These are phyloP conservation scores for Heterochromis multidens DNA, from an alignment of 2,113 vertebrate species.

Conservation along the genomic window DNA sequence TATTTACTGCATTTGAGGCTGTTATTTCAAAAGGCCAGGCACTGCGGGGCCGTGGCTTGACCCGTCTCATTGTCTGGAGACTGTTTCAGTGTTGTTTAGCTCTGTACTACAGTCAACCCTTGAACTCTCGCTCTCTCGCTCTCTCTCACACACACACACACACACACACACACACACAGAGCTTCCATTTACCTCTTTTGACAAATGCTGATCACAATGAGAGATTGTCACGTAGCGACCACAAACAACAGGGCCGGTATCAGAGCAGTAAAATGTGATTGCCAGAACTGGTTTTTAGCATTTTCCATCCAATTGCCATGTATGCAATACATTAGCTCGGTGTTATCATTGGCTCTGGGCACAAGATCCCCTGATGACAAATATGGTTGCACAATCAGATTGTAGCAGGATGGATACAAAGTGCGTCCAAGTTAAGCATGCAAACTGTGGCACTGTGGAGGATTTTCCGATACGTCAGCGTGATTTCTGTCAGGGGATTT, in stretches of 20 bases:
- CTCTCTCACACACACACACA: constrained; percentile 6
- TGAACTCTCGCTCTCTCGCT: constrained; percentile 16
- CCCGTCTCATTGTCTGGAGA: constrained; percentile 43
- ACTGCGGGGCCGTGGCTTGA: constrained; percentile 7
- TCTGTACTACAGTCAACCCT: constrained; percentile 33
- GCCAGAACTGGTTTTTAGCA: not conserved
- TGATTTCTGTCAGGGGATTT: constrained; percentile 57
- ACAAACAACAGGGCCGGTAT: constrained; percentile 38
- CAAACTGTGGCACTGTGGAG: constrained; percentile 35
- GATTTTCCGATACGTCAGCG: constrained; percentile 58
- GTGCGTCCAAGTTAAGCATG: constrained; percentile 43
- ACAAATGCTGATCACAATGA: constrained; percentile 36
- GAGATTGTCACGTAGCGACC: constrained; percentile 58
- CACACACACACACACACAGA: constrained; percentile 7
- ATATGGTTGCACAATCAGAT: constrained; percentile 50
- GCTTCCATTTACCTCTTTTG: constrained; percentile 29
- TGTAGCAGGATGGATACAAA: constrained; percentile 38
- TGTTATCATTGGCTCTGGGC: constrained; percentile 64
- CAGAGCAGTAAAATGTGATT: not conserved
- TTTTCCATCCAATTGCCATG: constrained; percentile 39
- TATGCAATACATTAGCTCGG: constrained; percentile 48
- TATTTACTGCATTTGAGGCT: constrained; percentile 68
- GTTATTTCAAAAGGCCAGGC: constrained; percentile 52
- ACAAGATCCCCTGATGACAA: constrained; percentile 47
- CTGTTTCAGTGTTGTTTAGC: constrained; percentile 40